phyloP scores from a whole-genome alignment of 2,888 invertebrate genomes.

The Bombylius major region DNA sequence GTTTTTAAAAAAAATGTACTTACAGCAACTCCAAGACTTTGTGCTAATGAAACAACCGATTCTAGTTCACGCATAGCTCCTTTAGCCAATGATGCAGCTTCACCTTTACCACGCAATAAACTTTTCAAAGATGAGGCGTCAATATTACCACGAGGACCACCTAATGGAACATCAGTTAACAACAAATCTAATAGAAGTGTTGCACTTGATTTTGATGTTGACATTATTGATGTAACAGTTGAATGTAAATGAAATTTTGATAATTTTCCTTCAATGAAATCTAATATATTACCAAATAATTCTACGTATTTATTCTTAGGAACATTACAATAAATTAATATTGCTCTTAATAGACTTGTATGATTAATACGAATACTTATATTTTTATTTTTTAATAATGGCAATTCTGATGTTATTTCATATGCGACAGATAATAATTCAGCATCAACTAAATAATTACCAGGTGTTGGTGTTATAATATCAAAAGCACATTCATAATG shows the following conservation, averaged over 20 bases:
- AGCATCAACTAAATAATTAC: slow-evolving; percentile 69
- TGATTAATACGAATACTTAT: slow-evolving; percentile 67
- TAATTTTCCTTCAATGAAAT: slow-evolving; percentile 43
- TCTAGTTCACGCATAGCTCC: slow-evolving; percentile 65
- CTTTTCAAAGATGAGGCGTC: slow-evolving; percentile 35
- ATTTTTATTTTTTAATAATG: slow-evolving; percentile 48
- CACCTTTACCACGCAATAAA: slow-evolving; percentile 56
- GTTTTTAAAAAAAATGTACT: no score
- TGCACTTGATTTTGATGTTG: slow-evolving; percentile 34
- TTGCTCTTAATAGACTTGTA: slow-evolving; percentile 57
- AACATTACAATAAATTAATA: slow-evolving; percentile 69
- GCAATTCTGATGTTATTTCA: slow-evolving; percentile 58
- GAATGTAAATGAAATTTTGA: slow-evolving; percentile 60
- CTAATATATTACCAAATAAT: slow-evolving; percentile 27
- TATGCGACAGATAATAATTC: slow-evolving; percentile 69
- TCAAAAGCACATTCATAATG: slow-evolving; percentile 87
- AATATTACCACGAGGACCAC: slow-evolving; percentile 26
- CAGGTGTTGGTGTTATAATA: slow-evolving; percentile 65
- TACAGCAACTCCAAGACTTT: slow-evolving; percentile 63
- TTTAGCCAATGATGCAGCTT: slow-evolving; percentile 51
- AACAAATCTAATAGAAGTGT: slow-evolving; percentile 30
- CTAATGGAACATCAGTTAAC: slow-evolving; percentile 27
- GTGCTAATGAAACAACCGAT: slow-evolving; percentile 54
- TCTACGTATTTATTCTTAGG: slow-evolving; percentile 48
- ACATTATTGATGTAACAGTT: slow-evolving; percentile 52